Evolutionary conservation across 2,113 vertebrate species (phyloP).

Genomic region (Patagioenas fasciata): DNA sequence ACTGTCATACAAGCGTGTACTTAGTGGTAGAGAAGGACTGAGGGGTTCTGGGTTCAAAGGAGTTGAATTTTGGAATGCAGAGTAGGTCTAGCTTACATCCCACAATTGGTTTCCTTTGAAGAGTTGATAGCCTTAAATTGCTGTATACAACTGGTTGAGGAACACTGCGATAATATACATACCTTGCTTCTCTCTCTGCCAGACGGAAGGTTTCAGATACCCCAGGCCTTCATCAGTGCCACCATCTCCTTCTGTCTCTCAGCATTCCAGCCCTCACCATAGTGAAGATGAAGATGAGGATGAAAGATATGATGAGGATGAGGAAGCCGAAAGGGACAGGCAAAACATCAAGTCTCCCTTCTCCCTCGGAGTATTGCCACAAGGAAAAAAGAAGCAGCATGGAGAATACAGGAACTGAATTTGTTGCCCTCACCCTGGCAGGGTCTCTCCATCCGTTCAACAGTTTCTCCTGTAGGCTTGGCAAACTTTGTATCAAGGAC

Average conservation of each 20-base stretch:
- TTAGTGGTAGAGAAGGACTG: background rate
- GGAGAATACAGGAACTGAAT: constrained; percentile 83
- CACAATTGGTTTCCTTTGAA: background rate
- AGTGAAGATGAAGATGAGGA: constrained; percentile 82
- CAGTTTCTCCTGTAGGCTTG: background rate
- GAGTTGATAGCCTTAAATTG: background rate
- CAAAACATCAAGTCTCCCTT: constrained; percentile 90
- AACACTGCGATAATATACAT: background rate
- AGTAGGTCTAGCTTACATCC: background rate
- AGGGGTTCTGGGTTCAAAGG: background rate
- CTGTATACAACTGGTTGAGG: background rate
- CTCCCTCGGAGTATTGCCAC: constrained; percentile 67
- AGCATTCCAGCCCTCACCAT: constrained; percentile 89
- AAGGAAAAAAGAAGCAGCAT: constrained; percentile 81
- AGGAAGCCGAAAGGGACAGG: constrained; percentile 90
- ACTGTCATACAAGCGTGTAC: accelerated
- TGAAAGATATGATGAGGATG: constrained; percentile 90
- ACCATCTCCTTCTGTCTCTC: constrained; percentile 89
- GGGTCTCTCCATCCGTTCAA: background rate
- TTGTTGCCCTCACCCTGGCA: background rate
- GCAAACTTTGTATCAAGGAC: constrained; percentile 12
- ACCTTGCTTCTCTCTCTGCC: constrained; percentile 10
- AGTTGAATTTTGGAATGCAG: background rate
- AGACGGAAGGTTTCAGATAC: constrained; percentile 91
- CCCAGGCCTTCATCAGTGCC: constrained; percentile 91